phyloP scores from a whole-genome alignment of 1,140 invertebrate species.

The Rhagoletis zephyria region DNA sequence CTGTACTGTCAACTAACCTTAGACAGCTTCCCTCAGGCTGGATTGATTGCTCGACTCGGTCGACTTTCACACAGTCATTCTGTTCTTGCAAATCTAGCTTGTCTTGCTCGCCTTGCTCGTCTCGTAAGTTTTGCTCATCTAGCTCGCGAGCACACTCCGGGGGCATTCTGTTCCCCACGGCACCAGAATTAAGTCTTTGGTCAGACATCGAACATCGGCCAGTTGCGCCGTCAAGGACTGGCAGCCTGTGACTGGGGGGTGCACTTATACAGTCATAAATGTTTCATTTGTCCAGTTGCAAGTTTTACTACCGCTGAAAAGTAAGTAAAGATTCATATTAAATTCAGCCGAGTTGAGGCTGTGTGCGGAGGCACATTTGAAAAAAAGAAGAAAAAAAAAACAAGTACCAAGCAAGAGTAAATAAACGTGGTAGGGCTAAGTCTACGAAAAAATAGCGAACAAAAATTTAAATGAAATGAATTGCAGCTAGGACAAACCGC shows the following conservation, averaged over 20 bases:
- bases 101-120: too few species aligned
- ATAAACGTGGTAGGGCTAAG: not conserved
- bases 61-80: too few species aligned
- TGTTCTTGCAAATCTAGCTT: too few species aligned
- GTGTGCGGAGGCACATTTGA: not conserved
- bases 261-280: not conserved
- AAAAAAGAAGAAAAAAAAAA: not conserved
- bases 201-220: too few species aligned
- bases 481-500: constrained; percentile 20
- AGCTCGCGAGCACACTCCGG: too few species aligned
- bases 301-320: not conserved
- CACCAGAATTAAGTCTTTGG: too few species aligned
- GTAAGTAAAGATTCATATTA: not conserved
- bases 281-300: constrained; percentile 6
- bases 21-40: too few species aligned
- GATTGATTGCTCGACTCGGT: too few species aligned
- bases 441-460: not conserved
- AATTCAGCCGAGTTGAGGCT: not conserved
- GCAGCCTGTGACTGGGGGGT: not conserved
- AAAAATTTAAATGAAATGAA: constrained; percentile 35
- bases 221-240: too few species aligned
- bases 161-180: too few species aligned
- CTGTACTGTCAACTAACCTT: too few species aligned
- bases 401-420: not conserved
- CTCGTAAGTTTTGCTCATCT: too few species aligned